Conservation (phyloP, 2,888 invertebrate species). For the Eilema griseolum region DNA sequence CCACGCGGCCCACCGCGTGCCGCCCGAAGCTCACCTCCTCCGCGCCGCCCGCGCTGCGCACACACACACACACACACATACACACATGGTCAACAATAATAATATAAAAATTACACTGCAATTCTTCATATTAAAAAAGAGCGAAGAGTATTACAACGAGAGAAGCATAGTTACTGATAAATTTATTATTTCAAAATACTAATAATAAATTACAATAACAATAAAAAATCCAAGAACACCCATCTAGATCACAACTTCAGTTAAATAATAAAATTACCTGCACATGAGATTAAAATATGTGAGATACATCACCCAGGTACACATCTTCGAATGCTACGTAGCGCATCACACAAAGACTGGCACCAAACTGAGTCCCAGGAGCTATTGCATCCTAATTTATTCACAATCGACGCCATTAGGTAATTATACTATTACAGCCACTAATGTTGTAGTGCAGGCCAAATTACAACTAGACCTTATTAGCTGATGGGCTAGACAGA, state of each 20-base stretch:
- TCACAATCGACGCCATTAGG: neutral
- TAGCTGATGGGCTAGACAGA: neutral
- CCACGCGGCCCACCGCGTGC: slow-evolving; percentile 87
- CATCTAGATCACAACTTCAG: neutral
- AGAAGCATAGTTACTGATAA: too few relatives aligned
- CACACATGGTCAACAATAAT: too few relatives aligned
- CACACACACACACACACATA: neutral
- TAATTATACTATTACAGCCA: neutral
- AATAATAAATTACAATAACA: neutral
- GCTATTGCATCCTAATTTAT: neutral
- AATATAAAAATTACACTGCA: too few relatives aligned
- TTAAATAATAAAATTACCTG: neutral
- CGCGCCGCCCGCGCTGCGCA: slow-evolving; percentile 23
- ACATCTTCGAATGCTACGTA: neutral
- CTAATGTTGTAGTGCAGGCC: neutral
- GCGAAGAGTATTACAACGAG: too few relatives aligned
- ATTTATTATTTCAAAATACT: too few relatives aligned
- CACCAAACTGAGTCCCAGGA: neutral
- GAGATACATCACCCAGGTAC: neutral
- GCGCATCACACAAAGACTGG: neutral
- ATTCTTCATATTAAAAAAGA: too few relatives aligned
- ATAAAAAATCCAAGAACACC: neutral
- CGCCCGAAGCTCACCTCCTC: slow-evolving; percentile 57
- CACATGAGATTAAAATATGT: neutral
- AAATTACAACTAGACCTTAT: neutral